A percentile compares a stretch with the other conserved stretches of the same genome.
These are phyloP conservation scores for Beaufortia kweichowensis DNA, from an alignment of 2,113 vertebrate species.

Conservation along the genomic window DNA sequence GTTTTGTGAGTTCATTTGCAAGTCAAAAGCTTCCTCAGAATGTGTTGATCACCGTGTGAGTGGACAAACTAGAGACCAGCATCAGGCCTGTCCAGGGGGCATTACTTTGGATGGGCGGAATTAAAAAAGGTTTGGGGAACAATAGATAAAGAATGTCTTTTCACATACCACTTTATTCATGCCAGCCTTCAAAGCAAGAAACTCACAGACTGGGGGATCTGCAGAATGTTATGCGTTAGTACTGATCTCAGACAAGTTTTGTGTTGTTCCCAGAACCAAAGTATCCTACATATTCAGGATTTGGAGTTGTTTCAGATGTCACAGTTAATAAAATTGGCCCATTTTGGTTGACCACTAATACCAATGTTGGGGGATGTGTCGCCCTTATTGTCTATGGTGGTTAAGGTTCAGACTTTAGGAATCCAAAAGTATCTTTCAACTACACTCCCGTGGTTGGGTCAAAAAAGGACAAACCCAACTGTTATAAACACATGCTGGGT, in stretches of 20 bases:
- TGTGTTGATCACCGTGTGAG: conserved; percentile 29
- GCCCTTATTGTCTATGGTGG: no score
- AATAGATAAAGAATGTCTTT: conserved; percentile 44
- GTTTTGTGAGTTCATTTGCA: conserved; percentile 51
- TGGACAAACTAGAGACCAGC: conserved; percentile 24
- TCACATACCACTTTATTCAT: conserved; percentile 15
- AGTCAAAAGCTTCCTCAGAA: conserved; percentile 44
- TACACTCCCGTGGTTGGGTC: no score
- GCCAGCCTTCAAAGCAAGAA: neutral
- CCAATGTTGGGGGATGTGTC: no score
- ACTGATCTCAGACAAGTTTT: conserved; percentile 15
- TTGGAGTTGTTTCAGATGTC: no score
- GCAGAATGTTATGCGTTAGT: neutral
- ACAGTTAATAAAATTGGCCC: no score
- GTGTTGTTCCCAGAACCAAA: no score
- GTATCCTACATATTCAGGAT: no score
- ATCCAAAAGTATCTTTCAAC: neutral
- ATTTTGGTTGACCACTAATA: no score
- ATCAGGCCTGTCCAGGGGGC: conserved; percentile 37
- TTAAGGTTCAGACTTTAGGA: neutral
- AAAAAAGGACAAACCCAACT: no score
- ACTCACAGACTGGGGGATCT: neutral
- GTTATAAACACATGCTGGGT: no score
- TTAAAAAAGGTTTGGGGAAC: conserved; percentile 41
- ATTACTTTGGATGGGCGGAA: conserved; percentile 13